Conservation (phyloP, 2,888 invertebrate species). For the Cotesia congregata region DNA sequence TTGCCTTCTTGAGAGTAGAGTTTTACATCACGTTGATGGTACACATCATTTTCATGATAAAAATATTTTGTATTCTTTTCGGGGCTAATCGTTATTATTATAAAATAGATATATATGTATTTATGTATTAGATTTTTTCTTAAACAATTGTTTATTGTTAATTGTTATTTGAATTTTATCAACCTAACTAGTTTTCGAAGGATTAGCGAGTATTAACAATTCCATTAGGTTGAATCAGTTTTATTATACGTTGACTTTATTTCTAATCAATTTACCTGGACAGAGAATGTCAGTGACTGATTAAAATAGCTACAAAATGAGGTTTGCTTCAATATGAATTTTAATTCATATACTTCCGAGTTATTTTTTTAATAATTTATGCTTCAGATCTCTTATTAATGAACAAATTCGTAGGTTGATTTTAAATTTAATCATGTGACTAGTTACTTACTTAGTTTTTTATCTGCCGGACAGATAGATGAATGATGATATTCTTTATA, state of each 20-base stretch:
- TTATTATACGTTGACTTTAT: constrained; percentile 10
- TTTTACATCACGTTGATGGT: constrained; percentile 86
- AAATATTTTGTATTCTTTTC: constrained; percentile 84
- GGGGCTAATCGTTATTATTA: constrained; percentile 46
- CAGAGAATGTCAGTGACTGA: constrained; percentile 23
- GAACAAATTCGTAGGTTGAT: neutral
- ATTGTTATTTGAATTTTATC: neutral
- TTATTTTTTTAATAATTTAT: neutral
- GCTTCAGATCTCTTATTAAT: neutral
- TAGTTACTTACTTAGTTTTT: neutral
- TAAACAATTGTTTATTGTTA: constrained; percentile 18
- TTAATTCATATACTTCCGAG: neutral
- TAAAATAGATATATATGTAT: neutral
- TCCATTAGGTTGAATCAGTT: constrained; percentile 17
- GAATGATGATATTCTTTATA: neutral
- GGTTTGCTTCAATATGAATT: constrained; percentile 15
- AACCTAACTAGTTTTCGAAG: neutral
- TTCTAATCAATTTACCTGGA: constrained; percentile 10
- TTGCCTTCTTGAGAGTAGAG: constrained; percentile 86
- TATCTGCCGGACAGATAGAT: constrained; percentile 20
- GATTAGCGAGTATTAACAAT: constrained; percentile 18
- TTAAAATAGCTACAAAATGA: constrained; percentile 17
- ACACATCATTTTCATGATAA: constrained; percentile 90
- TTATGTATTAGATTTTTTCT: neutral
- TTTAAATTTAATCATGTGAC: neutral